Evolutionary conservation across 2,888 invertebrate species (phyloP).

Genomic region (Andrena minutula): DNA sequence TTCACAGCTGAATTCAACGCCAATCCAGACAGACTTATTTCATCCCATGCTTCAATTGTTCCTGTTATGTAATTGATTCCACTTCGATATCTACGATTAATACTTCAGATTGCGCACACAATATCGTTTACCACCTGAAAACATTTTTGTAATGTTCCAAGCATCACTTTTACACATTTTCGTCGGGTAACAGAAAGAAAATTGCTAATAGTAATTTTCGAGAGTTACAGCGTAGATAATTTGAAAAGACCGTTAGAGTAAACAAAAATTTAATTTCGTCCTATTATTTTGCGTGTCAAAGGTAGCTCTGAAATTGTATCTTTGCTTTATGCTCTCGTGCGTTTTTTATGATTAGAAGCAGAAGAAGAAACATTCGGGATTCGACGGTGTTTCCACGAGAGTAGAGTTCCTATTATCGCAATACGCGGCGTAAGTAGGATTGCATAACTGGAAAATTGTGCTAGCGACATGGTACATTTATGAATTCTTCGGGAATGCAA

Average conservation of each 20-base stretch:
- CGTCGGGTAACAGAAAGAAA: background rate
- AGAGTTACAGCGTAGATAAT: background rate
- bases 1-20: constrained; percentile 3
- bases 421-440: background rate
- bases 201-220: background rate
- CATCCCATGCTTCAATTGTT: constrained; percentile 9
- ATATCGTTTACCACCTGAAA: background rate
- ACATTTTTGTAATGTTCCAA: background rate
- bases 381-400: background rate
- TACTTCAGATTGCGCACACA: background rate
- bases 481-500: background rate
- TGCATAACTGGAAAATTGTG: constrained; percentile 2
- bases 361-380: background rate
- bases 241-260: background rate
- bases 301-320: background rate
- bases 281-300: background rate
- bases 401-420: background rate
- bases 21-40: background rate
- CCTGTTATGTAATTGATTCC: background rate
- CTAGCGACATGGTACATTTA: background rate
- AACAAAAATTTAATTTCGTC: background rate
- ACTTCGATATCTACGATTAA: background rate
- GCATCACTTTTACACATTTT: background rate
- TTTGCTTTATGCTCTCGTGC: too few relatives aligned
- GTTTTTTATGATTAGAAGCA: too few relatives aligned